Conservation (phyloP, 1,140 invertebrate genomes). For the Euschistus heros region DNA sequence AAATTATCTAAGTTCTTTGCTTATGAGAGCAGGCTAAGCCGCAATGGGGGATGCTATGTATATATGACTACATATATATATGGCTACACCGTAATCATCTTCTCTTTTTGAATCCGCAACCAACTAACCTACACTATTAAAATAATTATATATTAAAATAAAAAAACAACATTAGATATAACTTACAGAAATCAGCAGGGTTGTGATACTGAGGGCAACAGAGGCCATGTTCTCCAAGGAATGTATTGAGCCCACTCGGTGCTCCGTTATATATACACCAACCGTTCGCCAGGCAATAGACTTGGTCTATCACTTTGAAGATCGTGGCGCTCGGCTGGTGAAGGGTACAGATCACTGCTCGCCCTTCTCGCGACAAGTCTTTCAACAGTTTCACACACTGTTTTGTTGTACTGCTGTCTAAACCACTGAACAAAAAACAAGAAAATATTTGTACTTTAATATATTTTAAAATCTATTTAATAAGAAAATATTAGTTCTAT, state of each 20-base stretch:
- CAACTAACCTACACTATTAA: background rate
- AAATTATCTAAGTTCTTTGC: no score
- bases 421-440: constrained; percentile 42
- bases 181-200: constrained; percentile 83
- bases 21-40: no score
- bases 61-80: no score
- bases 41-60: no score
- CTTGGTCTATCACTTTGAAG: constrained; percentile 90
- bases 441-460: background rate
- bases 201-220: constrained; percentile 91
- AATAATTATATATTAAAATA: background rate
- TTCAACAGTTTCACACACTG: constrained; percentile 78
- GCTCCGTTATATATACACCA: constrained; percentile 85
- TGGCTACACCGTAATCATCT: no score
- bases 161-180: background rate
- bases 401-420: constrained; percentile 86
- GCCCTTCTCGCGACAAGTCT: constrained; percentile 59
- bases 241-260: constrained; percentile 70
- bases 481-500: no score
- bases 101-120: background rate
- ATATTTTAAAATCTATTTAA: no score
- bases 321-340: constrained; percentile 90
- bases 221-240: constrained; percentile 68
- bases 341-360: constrained; percentile 80
- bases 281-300: constrained; percentile 82